Base-by-base conservation (phyloP, 2,888 invertebrate genomes). In the Lapara coniferarum region DNA sequence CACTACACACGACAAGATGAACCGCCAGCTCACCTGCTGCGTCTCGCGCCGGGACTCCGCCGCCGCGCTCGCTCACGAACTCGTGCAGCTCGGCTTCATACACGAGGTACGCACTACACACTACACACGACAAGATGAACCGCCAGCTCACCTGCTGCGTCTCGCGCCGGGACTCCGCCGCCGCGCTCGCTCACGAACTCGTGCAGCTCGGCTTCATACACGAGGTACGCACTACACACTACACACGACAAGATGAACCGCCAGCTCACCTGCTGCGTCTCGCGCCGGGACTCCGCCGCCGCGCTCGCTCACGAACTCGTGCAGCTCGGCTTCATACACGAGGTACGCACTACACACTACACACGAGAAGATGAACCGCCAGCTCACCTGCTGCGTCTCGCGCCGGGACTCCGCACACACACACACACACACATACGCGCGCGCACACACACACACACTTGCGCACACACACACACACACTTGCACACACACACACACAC, bases 141-240 rank as follows among this genome's bases (percentile, higher is more conserved):
- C 96, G 99, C 71, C 99, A 99, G 94, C 95, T 99, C 86, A 98
- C 98, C 78, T 98, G 99, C 95, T 96, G 97, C 85, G 96, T 98
- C 77, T 95, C 96, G 75, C 96, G 96, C 81, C 95, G 96, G 63
- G 99, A 99, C 93, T 96, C 96, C 75, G 97, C 99, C 74, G 93
- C 95, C 81, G 95, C 96, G 80, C 96, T 99, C 81, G 98, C 99
- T 72, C 96, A 96, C 89, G 99, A 99, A 90, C 96, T 99, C 79
- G 98, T 99, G 85, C 97, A 97, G 93, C 97, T 98, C 93, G 99
- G 99, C 77, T 99, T 99, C 94, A 98, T 99, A 85, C 98, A 98
- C 94, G 97, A 98, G 95, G 98, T 98, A 89, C 14, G 56, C 14
- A 25, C 25, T 25, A 25, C 25, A 2, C 25, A 25, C 25, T 25